Base-by-base conservation (phyloP, 1,140 invertebrate species). In the Apis dorsata region DNA sequence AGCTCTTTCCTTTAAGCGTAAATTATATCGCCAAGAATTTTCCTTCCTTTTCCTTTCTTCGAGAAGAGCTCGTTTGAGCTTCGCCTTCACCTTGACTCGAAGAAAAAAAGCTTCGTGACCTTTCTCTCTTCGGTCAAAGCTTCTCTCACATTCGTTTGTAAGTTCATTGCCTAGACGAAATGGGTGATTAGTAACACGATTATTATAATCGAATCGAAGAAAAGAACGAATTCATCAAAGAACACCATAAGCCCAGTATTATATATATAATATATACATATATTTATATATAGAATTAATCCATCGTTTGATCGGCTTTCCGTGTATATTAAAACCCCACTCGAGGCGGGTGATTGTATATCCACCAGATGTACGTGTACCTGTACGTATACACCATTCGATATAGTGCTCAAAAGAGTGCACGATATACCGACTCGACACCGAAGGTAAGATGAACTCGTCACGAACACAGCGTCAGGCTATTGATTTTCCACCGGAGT, bases 401-500 rank as follows among this genome's bases (percentile, higher is more conserved):
- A 11, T 44, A 12, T 21, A 28, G 65, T 44, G 65, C n/a, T 44
- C 55, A 74, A 88, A 88, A 62, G 69, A 55, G 12, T 24, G 24
- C 19, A 60, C 53, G 55, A 34, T 63, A 77, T 71, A 74, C 24
- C 44, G 66, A 24, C 79, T 55, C 63, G 75, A 69, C 63, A 57
- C 73, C 60, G 73, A 85, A 88, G 89, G 88, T 90, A 90, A 91
- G 88, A 90, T 85, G 88, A 90, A 88, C 81, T 78, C 53, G 86
- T 57, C 68, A 70, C 68, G 71, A 60, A 80, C 85, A 90, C 84
- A 88, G 88, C 80, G 83, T 87, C 86, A 84, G n/a, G 79, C 88
- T 94, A 94, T 94, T 94, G 93, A 94, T 94, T 94, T 94, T 93
- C 90, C 86, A 88, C 79, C 87, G 89, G 91, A 93, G 93, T 93